A percentile compares a stretch with the other conserved stretches of the same genome.
phyloP scores from a whole-genome alignment of 2,113 vertebrate genomes.

The Cyanoramphus novaezelandiae region DNA sequence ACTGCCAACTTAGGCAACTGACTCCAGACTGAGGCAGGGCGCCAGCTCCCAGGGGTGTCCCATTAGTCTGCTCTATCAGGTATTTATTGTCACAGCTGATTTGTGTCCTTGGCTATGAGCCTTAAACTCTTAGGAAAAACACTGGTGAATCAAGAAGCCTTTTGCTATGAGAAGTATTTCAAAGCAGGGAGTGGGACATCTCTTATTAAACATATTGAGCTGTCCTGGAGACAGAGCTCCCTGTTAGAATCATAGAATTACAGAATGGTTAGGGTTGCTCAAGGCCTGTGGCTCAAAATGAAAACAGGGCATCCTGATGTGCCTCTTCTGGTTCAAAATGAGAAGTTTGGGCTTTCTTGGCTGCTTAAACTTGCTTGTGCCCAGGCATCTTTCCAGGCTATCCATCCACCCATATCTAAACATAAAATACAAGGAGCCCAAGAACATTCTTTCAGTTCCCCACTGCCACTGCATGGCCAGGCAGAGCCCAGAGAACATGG shows the following conservation, averaged over 20 bases:
- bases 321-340: background rate
- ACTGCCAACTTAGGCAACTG: fast-evolving
- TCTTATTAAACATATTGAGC: fast-evolving
- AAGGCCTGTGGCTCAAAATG: background rate
- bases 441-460: background rate
- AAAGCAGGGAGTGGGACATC: background rate
- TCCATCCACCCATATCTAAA: background rate
- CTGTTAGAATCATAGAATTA: background rate
- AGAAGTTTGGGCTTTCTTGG: background rate
- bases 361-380: background rate
- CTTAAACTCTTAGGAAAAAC: background rate
- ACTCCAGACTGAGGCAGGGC: fast-evolving
- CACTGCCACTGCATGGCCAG: background rate
- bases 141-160: background rate
- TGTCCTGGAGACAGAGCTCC: background rate
- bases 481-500: background rate
- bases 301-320: background rate
- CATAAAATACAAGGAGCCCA: background rate
- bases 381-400: background rate
- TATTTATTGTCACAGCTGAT: background rate
- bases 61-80: background rate
- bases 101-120: background rate
- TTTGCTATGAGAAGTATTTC: background rate
- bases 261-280: background rate
- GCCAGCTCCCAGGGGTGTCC: background rate